Evolutionary conservation across 2,797 vertebrate species (phyloP).

Genomic region (Ctenochaetus hawaiiensis): DNA sequence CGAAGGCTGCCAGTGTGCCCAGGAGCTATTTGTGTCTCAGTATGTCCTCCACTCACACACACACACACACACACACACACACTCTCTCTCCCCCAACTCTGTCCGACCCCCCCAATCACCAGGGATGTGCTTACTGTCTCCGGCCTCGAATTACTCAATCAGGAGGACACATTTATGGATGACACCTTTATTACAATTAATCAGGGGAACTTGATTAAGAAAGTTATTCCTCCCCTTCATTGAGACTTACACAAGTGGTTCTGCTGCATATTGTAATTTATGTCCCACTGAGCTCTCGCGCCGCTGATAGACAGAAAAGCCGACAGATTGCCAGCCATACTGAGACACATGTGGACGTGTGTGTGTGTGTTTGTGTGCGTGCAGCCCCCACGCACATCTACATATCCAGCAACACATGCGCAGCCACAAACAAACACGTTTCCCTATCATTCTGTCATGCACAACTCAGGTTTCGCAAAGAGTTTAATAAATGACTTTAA

Average conservation of each 20-base stretch:
- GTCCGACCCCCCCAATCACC: conserved; percentile 85
- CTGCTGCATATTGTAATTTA: conserved; percentile 81
- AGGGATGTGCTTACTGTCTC: conserved; percentile 88
- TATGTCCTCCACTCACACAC: conserved; percentile 73
- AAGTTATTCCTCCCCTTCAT: conserved; percentile 87
- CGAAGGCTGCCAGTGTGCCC: conserved; percentile 91
- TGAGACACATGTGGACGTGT: conserved; percentile 67
- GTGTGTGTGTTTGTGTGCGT: conserved; percentile 25
- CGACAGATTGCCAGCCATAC: conserved; percentile 78
- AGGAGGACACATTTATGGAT: conserved; percentile 89
- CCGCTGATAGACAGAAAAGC: conserved; percentile 74
- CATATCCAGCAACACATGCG: conserved; percentile 49
- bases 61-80: neutral
- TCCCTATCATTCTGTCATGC: conserved; percentile 75
- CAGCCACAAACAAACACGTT: conserved; percentile 65
- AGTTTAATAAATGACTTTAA: conserved; percentile 83
- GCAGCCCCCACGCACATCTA: conserved; percentile 26
- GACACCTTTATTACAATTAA: conserved; percentile 95
- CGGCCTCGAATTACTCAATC: conserved; percentile 90
- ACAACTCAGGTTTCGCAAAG: conserved; percentile 71
- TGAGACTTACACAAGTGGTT: conserved; percentile 80
- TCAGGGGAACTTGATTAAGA: conserved; percentile 92
- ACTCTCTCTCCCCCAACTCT: conserved; percentile 5
- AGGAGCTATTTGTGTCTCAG: conserved; percentile 89
- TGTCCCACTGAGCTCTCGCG: conserved; percentile 76